Conservation (phyloP, 2,113 vertebrate genomes). For the Tetrao urogallus region DNA sequence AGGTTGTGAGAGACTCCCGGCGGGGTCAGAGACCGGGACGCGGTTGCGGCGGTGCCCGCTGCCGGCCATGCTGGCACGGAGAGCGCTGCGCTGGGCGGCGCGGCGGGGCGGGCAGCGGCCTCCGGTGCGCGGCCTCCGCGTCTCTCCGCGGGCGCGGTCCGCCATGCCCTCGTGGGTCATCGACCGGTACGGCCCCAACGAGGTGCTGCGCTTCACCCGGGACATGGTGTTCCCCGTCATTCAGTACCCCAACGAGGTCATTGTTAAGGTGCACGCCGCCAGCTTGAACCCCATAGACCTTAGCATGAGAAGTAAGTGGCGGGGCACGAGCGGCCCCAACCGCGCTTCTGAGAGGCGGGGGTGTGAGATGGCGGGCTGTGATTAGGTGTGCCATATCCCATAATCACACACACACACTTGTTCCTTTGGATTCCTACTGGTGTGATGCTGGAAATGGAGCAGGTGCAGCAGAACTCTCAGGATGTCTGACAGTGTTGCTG, state of each 20-base stretch:
- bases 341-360: neutral
- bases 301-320: conserved; percentile 93
- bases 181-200: conserved; percentile 89
- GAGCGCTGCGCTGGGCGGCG: neutral
- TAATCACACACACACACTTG: no score
- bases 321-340: neutral
- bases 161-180: conserved; percentile 95
- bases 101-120: neutral
- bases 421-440: neutral
- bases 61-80: neutral
- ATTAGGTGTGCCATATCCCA: no score
- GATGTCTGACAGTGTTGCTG: neutral
- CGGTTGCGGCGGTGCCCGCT: neutral
- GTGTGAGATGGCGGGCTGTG: neutral
- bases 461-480: neutral
- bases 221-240: conserved; percentile 87
- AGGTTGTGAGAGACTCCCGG: no score
- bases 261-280: conserved; percentile 91
- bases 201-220: conserved; percentile 86
- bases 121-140: neutral
- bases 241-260: conserved; percentile 92
- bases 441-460: neutral
- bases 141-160: conserved; percentile 24
- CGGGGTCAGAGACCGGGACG: no score
- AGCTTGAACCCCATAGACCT: conserved; percentile 93